A percentile compares a stretch with the other conserved stretches of the same genome.
These are phyloP conservation scores for Perognathus longimembris DNA, from an alignment of 2,113 vertebrate genomes.

Conservation along the genomic window DNA sequence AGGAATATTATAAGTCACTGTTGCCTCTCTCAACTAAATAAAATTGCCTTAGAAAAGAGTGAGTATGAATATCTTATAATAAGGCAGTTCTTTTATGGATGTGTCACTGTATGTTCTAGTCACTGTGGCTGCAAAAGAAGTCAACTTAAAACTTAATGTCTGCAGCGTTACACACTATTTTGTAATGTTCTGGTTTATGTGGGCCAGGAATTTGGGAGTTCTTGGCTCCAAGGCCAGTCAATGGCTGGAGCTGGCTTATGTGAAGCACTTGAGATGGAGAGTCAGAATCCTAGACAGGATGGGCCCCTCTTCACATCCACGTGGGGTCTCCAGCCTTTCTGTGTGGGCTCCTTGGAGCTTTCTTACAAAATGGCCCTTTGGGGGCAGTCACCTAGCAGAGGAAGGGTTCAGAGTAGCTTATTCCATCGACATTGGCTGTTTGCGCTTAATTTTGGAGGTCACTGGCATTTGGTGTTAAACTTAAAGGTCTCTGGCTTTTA, in stretches of 20 bases:
- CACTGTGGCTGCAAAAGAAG: background rate
- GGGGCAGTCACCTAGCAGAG: no score
- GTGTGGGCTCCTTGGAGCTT: background rate
- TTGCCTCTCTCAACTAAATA: slow-evolving; percentile 39
- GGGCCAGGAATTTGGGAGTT: background rate
- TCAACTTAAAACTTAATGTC: background rate
- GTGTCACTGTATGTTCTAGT: background rate
- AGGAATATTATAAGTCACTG: slow-evolving; percentile 36
- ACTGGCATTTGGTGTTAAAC: background rate
- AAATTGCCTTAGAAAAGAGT: background rate
- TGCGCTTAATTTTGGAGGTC: background rate
- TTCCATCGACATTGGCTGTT: background rate
- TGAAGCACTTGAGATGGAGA: background rate
- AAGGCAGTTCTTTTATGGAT: background rate
- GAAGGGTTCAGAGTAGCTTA: background rate
- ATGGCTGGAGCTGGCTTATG: background rate
- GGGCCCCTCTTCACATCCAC: no score
- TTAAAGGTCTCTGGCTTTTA: background rate
- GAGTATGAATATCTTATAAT: slow-evolving; percentile 19
- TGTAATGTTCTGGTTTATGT: background rate
- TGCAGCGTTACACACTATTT: background rate
- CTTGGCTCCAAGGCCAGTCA: background rate
- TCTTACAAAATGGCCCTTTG: background rate
- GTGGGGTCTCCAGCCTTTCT: background rate
- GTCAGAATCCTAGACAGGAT: rapidly evolving